Base-by-base conservation (phyloP, 2,888 invertebrate species). In the Drosophila silvestris region DNA sequence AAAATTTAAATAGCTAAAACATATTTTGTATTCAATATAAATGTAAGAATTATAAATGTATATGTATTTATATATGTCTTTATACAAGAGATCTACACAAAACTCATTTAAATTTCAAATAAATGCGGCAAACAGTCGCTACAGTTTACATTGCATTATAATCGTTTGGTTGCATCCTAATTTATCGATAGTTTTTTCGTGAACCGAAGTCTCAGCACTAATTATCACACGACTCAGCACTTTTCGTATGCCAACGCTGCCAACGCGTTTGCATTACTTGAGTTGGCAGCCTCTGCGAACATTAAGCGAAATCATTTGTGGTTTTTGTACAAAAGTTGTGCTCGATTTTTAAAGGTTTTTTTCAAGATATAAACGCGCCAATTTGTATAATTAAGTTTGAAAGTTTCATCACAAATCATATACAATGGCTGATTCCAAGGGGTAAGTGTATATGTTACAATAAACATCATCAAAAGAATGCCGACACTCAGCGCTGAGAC, bases 351-450 rank as follows among this genome's bases (percentile, higher is more conserved):
- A 53, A 70, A 68, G 65, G 61, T 60, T 62, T 75, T 39, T 58
- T 66, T 62, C 74, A 64, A 56, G 56, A 71, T 52, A 60, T 63
- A 67, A 37, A 66, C 66, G 52, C 63, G 63, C 51, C 62, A 74
- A 73, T 76, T 82, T 82, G 53, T 74, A 81, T 76, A 69, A 75
- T 81, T 89, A 90, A 91, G 89, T 71, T 74, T 47, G 33, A 79
- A 83, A 83, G 83, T 91, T 75, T 60, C 51, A 81, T 54, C 68
- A 80, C 77, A 71, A 79, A 66, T 78, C 79, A 41, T 70, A 69
- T 76, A 85, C 62, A 57, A 93, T 93, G 93, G 93, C 93, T 77
- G 93, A 93, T 79, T 91, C 93, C 33, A 93, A 93, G 74, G 92
- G 93, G 93, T 93, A 89, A 93, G 93, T 93, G 65, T 73, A 77